phyloP scores from a whole-genome alignment of 2,113 vertebrate species.

The Phocoena phocoena region DNA sequence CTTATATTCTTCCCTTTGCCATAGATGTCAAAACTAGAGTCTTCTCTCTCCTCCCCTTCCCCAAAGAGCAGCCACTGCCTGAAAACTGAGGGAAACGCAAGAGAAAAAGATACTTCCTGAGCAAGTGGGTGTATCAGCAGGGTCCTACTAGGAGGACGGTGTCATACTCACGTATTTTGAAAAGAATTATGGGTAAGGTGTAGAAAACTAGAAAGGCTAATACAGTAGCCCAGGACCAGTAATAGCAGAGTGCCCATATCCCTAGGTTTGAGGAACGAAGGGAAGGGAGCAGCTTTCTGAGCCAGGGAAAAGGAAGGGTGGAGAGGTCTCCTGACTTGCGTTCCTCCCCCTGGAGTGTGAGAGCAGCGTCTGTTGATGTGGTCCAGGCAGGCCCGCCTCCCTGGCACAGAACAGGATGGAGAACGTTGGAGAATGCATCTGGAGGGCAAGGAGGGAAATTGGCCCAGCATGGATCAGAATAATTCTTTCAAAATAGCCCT shows the following conservation, averaged over 20 bases:
- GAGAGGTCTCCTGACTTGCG: accelerated
- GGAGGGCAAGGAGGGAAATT: not conserved
- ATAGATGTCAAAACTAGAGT: not conserved
- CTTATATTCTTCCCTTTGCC: accelerated
- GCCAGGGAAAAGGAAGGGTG: not conserved
- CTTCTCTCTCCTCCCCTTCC: not conserved
- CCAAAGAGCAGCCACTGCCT: not conserved
- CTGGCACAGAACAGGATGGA: not conserved
- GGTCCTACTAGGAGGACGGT: not conserved
- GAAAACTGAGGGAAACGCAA: not conserved
- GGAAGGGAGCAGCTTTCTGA: not conserved
- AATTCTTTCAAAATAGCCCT: not conserved
- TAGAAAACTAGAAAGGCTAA: not conserved
- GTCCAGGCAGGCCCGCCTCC: not conserved
- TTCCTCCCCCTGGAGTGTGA: not conserved
- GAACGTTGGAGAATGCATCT: too few species aligned
- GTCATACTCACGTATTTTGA: not conserved
- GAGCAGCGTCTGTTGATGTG: not conserved
- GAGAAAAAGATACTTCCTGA: not conserved
- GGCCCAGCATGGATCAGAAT: not conserved
- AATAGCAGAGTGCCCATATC: not conserved
- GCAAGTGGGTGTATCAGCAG: not conserved
- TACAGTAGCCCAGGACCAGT: too few species aligned
- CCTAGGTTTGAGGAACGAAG: not conserved
- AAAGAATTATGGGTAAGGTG: accelerated